Evolutionary conservation across 2,888 invertebrate genomes (phyloP).

Genomic region (Plagiodera versicolora): DNA sequence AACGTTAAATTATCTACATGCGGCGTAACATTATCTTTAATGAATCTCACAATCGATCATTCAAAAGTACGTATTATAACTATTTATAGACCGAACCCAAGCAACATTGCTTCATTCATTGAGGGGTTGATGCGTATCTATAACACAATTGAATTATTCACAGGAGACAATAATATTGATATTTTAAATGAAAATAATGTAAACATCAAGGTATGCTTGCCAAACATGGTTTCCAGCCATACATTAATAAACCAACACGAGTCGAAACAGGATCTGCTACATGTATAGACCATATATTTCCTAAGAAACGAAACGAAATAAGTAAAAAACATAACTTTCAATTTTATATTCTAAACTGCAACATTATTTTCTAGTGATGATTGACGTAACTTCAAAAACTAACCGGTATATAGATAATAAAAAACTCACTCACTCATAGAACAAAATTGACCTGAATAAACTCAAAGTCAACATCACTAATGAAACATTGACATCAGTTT

Average conservation of each 20-base stretch:
- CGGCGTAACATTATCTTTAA: no score
- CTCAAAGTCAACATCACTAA: not conserved
- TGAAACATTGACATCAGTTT: not conserved
- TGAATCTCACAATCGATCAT: no score
- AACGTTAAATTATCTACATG: no score
- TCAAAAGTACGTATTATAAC: no score
- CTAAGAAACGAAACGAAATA: not conserved
- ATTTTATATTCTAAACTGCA: conserved; percentile 1
- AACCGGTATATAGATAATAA: no score
- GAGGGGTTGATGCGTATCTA: conserved; percentile 2
- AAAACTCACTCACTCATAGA: not conserved
- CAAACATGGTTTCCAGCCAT: no score
- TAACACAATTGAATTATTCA: not conserved
- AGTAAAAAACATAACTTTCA: not conserved
- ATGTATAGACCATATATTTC: no score
- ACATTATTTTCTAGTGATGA: not conserved
- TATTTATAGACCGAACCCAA: conserved; percentile 3
- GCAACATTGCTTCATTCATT: not conserved
- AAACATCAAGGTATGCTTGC: no score
- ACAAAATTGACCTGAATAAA: not conserved
- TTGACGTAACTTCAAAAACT: no score
- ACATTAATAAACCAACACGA: no score
- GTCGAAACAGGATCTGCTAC: no score
- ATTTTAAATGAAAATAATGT: no score
- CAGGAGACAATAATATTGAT: conserved; percentile 7